Evolutionary conservation across 2,113 vertebrate genomes (phyloP).

Genomic region (Pedetes capensis): DNA sequence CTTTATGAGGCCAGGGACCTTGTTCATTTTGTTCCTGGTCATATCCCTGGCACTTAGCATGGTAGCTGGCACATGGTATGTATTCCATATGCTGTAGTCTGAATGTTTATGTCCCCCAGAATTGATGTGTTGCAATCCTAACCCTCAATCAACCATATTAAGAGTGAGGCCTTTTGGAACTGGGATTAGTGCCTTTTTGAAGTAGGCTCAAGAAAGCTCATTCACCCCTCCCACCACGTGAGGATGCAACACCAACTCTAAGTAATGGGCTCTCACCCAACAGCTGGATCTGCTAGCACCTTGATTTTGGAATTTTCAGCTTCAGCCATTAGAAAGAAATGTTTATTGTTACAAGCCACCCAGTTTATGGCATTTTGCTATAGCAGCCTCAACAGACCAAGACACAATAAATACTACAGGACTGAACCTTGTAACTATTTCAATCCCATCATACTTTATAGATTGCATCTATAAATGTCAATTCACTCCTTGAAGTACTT

Average conservation of each 20-base stretch:
- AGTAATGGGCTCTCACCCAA: background rate
- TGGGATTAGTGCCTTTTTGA: background rate
- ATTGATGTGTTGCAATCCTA: background rate
- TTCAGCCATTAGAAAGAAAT: background rate
- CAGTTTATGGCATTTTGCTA: background rate
- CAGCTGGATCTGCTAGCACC: background rate
- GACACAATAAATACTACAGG: background rate
- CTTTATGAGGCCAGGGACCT: background rate
- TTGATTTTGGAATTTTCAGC: background rate
- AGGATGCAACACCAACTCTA: background rate
- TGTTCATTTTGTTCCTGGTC: background rate
- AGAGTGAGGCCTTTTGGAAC: no score
- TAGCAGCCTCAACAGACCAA: background rate
- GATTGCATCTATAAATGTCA: background rate
- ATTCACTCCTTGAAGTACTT: background rate
- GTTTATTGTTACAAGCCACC: background rate
- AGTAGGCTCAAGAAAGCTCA: background rate
- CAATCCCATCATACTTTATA: background rate
- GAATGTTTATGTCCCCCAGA: background rate
- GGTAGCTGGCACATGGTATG: background rate
- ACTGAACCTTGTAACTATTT: background rate
- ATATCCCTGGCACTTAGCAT: background rate
- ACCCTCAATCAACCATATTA: background rate
- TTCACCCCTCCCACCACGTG: background rate
- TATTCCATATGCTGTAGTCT: background rate